A percentile compares a stretch with the other conserved stretches of the same genome.
phyloP scores from a whole-genome alignment of 1,140 invertebrate genomes.

The Mesaphorura yosii region DNA sequence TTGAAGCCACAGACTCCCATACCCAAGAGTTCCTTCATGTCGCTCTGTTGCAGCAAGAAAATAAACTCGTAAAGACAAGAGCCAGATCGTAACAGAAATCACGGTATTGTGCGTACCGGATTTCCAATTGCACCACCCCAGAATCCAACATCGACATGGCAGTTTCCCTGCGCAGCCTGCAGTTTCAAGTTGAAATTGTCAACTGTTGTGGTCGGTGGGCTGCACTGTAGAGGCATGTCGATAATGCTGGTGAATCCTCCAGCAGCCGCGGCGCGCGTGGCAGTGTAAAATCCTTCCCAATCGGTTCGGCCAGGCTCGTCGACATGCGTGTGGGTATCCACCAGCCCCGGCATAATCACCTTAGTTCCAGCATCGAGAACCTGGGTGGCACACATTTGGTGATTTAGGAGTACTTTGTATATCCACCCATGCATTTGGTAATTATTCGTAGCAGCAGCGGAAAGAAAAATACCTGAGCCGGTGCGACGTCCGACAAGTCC shows the following conservation, averaged over 20 bases:
- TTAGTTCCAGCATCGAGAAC: conserved; percentile 48
- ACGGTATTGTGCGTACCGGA: conserved; percentile 35
- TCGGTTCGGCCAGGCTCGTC: conserved; percentile 68
- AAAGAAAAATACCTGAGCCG: not conserved
- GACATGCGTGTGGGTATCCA: conserved; percentile 79
- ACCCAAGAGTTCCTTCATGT: conserved; percentile 46
- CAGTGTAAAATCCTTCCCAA: conserved; percentile 58
- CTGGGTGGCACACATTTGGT: conserved; percentile 33
- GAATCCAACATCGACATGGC: conserved; percentile 58
- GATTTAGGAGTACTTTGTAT: not conserved
- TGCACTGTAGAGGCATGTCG: conserved; percentile 62
- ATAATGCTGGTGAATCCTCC: conserved; percentile 60
- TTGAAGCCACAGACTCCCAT: conserved; percentile 60
- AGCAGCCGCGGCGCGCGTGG: conserved; percentile 55
- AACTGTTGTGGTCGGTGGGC: conserved; percentile 54
- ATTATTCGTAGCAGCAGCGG: not conserved
- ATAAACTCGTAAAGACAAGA: no score
- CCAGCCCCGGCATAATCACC: conserved; percentile 62
- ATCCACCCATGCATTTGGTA: not conserved
- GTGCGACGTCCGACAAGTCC: not conserved
- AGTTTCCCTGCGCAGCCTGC: conserved; percentile 45
- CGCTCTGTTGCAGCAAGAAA: conserved; percentile 40
- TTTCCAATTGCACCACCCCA: conserved; percentile 60
- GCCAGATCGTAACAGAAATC: no score
- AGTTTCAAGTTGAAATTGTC: conserved; percentile 49